A percentile compares a stretch with the other conserved stretches of the same genome.
Conservation (phyloP, 2,797 vertebrate species). For the Apogon talboti region DNA sequence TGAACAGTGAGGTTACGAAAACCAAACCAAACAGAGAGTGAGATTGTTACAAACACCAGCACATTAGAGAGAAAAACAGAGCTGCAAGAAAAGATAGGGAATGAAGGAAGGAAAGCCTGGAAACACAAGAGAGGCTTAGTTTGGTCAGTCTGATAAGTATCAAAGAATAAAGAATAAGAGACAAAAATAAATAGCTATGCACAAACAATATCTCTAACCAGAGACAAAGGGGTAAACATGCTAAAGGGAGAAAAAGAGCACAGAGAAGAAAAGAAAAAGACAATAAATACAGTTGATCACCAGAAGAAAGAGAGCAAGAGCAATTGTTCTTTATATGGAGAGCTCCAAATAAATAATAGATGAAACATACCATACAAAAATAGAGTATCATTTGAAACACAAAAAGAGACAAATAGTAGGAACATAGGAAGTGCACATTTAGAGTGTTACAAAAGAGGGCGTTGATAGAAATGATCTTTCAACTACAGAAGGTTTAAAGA, state of each 20-base stretch:
- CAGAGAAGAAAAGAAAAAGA: constrained; percentile 70
- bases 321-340: constrained; percentile 47
- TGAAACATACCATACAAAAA: constrained; percentile 53
- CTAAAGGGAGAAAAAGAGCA: constrained; percentile 73
- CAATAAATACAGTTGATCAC: constrained; percentile 77
- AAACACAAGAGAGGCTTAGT: constrained; percentile 85
- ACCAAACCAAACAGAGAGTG: constrained; percentile 79
- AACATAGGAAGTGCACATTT: constrained; percentile 77
- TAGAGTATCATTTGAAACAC: constrained; percentile 60
- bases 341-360: constrained; percentile 61
- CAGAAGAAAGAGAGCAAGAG: constrained; percentile 61
- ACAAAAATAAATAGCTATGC: constrained; percentile 72
- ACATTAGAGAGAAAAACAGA: constrained; percentile 80
- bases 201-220: constrained; percentile 74
- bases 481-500: constrained; percentile 21
- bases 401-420: constrained; percentile 68
- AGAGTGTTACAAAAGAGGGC: constrained; percentile 81
- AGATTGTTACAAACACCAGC: constrained; percentile 82
- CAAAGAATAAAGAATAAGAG: constrained; percentile 80
- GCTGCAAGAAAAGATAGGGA: constrained; percentile 81
- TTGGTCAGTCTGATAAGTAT: constrained; percentile 82
- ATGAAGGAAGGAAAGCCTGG: constrained; percentile 80
- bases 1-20: constrained; percentile 81
- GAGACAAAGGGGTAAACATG: constrained; percentile 71
- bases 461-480: constrained; percentile 39